These are phyloP conservation scores for Bombus pascuorum DNA, from an alignment of 1,140 invertebrate species.

Conservation along the genomic window DNA sequence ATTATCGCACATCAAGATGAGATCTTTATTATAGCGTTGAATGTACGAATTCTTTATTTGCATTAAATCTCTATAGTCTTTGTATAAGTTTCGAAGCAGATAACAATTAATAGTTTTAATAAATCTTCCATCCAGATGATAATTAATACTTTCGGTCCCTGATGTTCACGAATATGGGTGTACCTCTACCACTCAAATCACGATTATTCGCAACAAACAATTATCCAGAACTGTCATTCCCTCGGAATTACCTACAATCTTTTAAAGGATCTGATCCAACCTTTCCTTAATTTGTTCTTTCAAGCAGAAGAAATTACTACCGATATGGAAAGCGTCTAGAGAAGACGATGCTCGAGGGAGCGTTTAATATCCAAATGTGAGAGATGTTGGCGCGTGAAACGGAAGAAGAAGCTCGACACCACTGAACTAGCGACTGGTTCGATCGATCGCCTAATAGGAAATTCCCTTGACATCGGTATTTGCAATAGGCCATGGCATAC, in stretches of 20 bases:
- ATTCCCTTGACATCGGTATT: conserved; percentile 68
- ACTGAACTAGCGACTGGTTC: conserved; percentile 33
- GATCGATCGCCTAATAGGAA: conserved; percentile 69
- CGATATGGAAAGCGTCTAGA: not conserved
- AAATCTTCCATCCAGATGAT: too few relatives aligned
- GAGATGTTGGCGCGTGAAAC: conserved; percentile 52
- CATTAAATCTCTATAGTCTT: too few relatives aligned
- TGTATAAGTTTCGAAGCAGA: too few relatives aligned
- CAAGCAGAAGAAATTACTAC: not conserved
- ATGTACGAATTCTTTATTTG: too few relatives aligned
- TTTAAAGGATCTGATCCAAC: not conserved
- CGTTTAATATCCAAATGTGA: conserved; percentile 45
- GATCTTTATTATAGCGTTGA: too few relatives aligned
- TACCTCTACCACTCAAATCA: too few relatives aligned
- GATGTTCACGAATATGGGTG: too few relatives aligned
- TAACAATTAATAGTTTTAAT: too few relatives aligned
- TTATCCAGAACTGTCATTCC: too few relatives aligned
- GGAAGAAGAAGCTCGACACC: conserved; percentile 60
- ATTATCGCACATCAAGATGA: too few relatives aligned
- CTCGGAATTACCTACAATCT: not conserved
- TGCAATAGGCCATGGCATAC: conserved; percentile 62
- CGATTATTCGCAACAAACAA: too few relatives aligned
- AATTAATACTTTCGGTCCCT: too few relatives aligned
- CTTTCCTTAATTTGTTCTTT: not conserved
- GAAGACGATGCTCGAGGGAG: not conserved